Conservation (phyloP, 30 jellyfish, hydroid and myxozoan species). For the Pelagia noctiluca region DNA sequence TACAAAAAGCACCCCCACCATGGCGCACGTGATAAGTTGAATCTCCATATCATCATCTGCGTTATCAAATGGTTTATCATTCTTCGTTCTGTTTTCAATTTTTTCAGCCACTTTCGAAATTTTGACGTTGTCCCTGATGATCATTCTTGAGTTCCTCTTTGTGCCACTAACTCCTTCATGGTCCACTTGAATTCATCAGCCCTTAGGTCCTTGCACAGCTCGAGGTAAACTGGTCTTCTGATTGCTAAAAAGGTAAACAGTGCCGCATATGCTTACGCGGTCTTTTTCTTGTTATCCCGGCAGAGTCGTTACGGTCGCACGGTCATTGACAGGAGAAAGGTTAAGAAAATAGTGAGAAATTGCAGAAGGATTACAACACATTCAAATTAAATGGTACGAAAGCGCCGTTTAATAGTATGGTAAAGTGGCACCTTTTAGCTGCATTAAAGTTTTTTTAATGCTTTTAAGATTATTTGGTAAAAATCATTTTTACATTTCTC, state of each 20-base stretch:
- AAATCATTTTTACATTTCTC: too few relatives aligned
- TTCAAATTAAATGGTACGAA: too few relatives aligned
- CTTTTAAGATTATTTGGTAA: too few relatives aligned
- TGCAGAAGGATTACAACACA: too few relatives aligned
- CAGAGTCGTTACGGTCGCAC: too few relatives aligned
- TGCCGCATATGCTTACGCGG: background rate
- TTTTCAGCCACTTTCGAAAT: constrained; percentile 38
- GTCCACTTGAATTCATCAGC: background rate
- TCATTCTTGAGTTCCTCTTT: background rate
- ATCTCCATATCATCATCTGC: constrained; percentile 36
- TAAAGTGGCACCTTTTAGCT: too few relatives aligned
- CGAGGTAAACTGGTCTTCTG: background rate
- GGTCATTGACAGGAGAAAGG: too few relatives aligned
- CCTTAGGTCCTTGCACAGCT: background rate
- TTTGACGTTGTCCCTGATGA: background rate
- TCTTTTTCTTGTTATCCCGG: too few relatives aligned
- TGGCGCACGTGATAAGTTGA: constrained; percentile 36
- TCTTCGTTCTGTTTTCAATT: constrained; percentile 7
- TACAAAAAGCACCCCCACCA: constrained; percentile 52
- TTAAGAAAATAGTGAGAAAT: too few relatives aligned
- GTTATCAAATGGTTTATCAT: constrained; percentile 4
- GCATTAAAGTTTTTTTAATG: too few relatives aligned
- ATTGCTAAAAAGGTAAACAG: background rate
- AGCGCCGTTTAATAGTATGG: too few relatives aligned
- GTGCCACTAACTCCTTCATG: background rate